phyloP scores from a whole-genome alignment of 2,888 invertebrate species.

The Heliconius ismenius region DNA sequence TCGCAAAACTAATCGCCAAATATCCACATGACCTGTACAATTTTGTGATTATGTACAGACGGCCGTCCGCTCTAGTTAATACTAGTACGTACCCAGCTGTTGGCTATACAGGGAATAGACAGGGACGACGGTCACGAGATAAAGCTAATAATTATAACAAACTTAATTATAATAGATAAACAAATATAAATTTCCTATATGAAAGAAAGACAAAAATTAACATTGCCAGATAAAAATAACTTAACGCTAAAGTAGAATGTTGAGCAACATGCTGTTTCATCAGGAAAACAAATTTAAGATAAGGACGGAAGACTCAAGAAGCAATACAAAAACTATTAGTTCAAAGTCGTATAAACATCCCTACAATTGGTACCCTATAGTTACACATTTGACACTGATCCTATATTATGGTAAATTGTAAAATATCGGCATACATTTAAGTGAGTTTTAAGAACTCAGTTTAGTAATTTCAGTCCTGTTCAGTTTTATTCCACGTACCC shows the following conservation, averaged over 20 bases:
- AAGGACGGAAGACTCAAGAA: conserved; percentile 80
- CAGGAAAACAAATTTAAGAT: conserved; percentile 54
- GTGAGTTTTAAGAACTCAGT: conserved; percentile 42
- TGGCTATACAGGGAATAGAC: conserved; percentile 15
- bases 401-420: conserved; percentile 52
- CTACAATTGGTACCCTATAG: conserved; percentile 73
- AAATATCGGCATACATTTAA: conserved; percentile 51
- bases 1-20: conserved; percentile 80
- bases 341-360: conserved; percentile 58
- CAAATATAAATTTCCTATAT: not conserved
- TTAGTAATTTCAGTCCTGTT: conserved; percentile 45
- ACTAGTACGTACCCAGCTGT: conserved; percentile 11
- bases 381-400: conserved; percentile 77
- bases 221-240: conserved; percentile 53
- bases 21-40: conserved; percentile 82
- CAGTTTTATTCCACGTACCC: conserved; percentile 47
- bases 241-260: conserved; percentile 43
- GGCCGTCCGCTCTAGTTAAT: conserved; percentile 47
- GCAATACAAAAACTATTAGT: conserved; percentile 63
- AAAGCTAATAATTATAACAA: conserved; percentile 7
- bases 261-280: conserved; percentile 29
- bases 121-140: not conserved
- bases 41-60: conserved; percentile 66
- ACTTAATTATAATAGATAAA: conserved; percentile 9
- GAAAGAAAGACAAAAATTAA: conserved; percentile 48